Conservation (phyloP, 2,888 invertebrate genomes). For the Patella depressa region DNA sequence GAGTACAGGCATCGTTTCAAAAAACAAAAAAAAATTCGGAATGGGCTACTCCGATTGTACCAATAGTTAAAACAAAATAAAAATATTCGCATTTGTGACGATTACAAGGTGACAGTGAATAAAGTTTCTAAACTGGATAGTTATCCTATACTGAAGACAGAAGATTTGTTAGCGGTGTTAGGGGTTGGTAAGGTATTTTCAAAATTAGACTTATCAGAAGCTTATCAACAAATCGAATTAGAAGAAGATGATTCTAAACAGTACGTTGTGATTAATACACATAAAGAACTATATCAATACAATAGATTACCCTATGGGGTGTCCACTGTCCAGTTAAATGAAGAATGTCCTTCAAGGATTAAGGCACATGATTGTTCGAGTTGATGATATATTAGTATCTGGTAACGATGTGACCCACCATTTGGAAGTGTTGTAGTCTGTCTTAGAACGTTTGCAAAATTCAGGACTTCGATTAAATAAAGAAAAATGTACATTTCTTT, state of each 20-base stretch:
- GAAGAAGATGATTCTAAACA: constrained; percentile 33
- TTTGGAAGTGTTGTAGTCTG: background rate
- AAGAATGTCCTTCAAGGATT: constrained; percentile 37
- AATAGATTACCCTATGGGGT: constrained; percentile 36
- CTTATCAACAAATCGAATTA: constrained; percentile 39
- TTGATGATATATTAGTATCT: constrained; percentile 43
- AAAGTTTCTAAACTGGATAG: constrained; percentile 20
- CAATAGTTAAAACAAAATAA: constrained; percentile 31
- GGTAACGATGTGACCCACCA: constrained; percentile 11
- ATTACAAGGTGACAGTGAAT: constrained; percentile 38
- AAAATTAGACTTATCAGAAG: constrained; percentile 42
- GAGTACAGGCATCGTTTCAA: background rate
- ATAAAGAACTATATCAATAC: constrained; percentile 38
- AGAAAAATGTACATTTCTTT: constrained; percentile 13
- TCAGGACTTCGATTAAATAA: constrained; percentile 17
- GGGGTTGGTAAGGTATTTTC: constrained; percentile 29
- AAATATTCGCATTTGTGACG: constrained; percentile 36
- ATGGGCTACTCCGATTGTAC: constrained; percentile 38
- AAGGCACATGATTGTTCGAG: constrained; percentile 24
- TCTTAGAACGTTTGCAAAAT: background rate
- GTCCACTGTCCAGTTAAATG: constrained; percentile 38
- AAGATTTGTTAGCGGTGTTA: constrained; percentile 30
- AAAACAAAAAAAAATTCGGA: constrained; percentile 12
- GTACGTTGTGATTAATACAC: constrained; percentile 42
- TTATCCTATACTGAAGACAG: constrained; percentile 33